phyloP scores from a whole-genome alignment of 2,888 invertebrate species.

The Polyommatus icarus region DNA sequence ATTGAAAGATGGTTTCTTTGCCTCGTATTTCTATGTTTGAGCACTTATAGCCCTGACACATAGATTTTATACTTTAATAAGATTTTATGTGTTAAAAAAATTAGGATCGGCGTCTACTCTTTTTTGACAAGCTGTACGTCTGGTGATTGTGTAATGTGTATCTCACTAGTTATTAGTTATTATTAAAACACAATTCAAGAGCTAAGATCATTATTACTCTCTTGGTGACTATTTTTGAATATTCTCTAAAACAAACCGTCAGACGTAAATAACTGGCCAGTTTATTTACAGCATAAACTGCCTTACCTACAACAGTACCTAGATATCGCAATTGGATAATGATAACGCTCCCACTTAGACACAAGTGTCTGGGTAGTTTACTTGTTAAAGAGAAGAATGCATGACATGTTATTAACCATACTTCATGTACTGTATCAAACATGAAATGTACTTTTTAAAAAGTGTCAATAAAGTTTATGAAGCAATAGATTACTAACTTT shows the following conservation, averaged over 20 bases:
- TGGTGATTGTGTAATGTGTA: too few species aligned
- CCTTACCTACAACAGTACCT: not conserved
- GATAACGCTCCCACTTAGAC: not conserved
- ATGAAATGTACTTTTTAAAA: too few species aligned
- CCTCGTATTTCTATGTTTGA: too few species aligned
- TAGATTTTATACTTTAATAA: too few species aligned
- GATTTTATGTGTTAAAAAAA: too few species aligned
- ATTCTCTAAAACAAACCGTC: not conserved
- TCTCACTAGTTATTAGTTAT: too few species aligned
- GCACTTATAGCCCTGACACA: too few species aligned
- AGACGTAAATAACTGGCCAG: not conserved
- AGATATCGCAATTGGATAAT: conserved; percentile 20
- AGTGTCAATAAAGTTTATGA: too few species aligned
- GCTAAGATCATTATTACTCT: not conserved
- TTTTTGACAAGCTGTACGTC: too few species aligned
- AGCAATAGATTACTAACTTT: too few species aligned
- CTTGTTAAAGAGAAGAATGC: not conserved
- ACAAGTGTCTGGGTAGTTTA: not conserved
- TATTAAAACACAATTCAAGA: not conserved
- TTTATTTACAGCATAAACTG: not conserved
- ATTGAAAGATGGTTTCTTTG: too few species aligned
- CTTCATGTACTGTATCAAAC: not conserved
- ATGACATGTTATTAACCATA: not conserved
- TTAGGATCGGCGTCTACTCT: too few species aligned
- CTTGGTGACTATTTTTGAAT: not conserved